These are phyloP conservation scores for Aphis gossypii DNA, from an alignment of 1,140 invertebrate species.

Conservation along the genomic window DNA sequence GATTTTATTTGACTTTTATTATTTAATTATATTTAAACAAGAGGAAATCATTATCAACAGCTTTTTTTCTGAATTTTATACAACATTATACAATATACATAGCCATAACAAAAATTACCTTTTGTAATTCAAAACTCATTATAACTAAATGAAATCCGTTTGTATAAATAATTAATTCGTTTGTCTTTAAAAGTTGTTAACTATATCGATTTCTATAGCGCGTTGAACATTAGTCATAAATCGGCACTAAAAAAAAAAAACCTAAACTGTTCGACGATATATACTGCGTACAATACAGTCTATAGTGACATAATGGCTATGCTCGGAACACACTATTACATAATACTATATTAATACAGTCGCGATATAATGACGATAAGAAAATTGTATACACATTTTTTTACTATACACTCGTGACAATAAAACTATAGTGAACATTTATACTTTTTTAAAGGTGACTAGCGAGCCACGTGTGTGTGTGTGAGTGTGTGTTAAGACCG, in stretches of 20 bases:
- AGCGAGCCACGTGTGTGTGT: not conserved
- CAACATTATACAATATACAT: not conserved
- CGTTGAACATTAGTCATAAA: not conserved
- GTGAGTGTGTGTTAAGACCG: not conserved
- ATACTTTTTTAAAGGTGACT: not conserved
- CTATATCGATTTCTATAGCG: not conserved
- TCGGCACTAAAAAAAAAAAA: not conserved
- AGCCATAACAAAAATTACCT: not conserved
- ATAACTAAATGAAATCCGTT: not conserved
- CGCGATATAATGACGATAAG: not conserved
- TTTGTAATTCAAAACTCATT: not conserved
- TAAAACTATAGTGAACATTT: not conserved
- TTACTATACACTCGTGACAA: not conserved
- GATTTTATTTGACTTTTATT: not conserved
- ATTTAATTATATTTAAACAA: conserved; percentile 4
- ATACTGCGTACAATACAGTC: not conserved
- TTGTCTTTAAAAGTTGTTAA: not conserved
- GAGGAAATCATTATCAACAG: not conserved
- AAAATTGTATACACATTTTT: not conserved
- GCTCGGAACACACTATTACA: conserved; percentile 3
- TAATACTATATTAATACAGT: not conserved
- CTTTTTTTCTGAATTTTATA: not conserved
- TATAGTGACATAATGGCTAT: not conserved
- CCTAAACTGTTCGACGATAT: not conserved
- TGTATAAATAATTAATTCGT: conserved; percentile 7